Conservation (phyloP, 1,140 invertebrate genomes). For the Drosophila oshimai region DNA sequence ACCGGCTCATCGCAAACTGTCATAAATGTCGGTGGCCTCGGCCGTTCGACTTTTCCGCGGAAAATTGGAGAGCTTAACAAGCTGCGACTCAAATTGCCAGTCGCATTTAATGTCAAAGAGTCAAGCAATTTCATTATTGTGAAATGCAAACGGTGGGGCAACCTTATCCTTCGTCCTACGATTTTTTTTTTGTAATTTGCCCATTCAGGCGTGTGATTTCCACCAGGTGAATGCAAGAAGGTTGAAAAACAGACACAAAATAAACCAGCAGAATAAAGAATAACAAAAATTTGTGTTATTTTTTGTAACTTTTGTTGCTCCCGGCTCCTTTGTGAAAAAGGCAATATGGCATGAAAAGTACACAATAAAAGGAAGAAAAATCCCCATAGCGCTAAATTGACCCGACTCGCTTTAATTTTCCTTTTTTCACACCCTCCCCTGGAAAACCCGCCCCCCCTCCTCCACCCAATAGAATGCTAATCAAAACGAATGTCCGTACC, state of each 20-base stretch:
- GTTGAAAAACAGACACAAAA: neutral
- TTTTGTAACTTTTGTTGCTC: slow-evolving; percentile 12
- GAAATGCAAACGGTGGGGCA: slow-evolving; percentile 21
- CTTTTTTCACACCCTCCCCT: neutral
- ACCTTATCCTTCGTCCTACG: neutral
- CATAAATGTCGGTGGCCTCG: neutral
- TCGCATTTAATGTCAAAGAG: slow-evolving; percentile 61
- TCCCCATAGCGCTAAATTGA: neutral
- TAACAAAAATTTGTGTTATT: slow-evolving; percentile 16
- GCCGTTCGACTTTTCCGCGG: neutral
- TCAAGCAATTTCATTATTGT: slow-evolving; percentile 36
- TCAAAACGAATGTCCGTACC: slow-evolving; percentile 53
- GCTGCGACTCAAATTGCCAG: slow-evolving; percentile 27
- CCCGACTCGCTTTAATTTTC: slow-evolving; percentile 7
- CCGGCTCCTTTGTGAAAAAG: slow-evolving; percentile 15
- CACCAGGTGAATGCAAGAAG: slow-evolving; percentile 33
- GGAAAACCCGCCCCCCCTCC: too few species aligned
- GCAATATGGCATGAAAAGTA: slow-evolving; percentile 5
- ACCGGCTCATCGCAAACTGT: slow-evolving; percentile 14
- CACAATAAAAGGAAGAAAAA: neutral
- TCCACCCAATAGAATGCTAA: slow-evolving; percentile 43
- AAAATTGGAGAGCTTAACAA: slow-evolving; percentile 5
- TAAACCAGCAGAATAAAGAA: neutral
- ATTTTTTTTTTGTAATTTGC: slow-evolving; percentile 43
- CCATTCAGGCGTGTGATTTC: slow-evolving; percentile 52